Evolutionary conservation across 2,888 invertebrate genomes (phyloP).

Genomic region (Aelia acuminata): DNA sequence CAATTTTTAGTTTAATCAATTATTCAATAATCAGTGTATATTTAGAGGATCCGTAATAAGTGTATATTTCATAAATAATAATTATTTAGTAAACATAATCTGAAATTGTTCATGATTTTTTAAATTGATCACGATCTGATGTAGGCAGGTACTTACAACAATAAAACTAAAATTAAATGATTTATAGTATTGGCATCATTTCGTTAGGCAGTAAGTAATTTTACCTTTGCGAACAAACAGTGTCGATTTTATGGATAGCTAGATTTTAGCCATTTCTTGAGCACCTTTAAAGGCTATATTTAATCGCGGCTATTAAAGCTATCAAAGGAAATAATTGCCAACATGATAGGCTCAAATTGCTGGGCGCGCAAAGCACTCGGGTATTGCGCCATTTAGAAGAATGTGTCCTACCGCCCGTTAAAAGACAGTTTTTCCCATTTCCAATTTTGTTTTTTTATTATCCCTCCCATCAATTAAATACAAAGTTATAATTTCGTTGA

Average conservation of each 20-base stretch:
- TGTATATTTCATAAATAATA: too few species aligned
- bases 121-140: too few species aligned
- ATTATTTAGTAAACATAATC: too few species aligned
- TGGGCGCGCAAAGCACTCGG: neutral
- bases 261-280: neutral
- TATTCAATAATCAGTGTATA: too few species aligned
- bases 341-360: neutral
- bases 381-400: neutral
- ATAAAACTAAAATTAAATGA: neutral
- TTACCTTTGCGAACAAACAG: neutral
- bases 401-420: neutral
- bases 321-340: slow-evolving; percentile 17
- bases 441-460: neutral
- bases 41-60: too few species aligned
- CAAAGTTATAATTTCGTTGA: slow-evolving; percentile 1
- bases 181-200: neutral
- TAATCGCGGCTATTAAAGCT: slow-evolving; percentile 34
- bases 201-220: neutral
- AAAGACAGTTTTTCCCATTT: slow-evolving; percentile 22
- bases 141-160: neutral
- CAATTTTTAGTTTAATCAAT: too few species aligned
- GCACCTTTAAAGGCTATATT: neutral
- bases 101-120: too few species aligned
- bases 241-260: neutral
- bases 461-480: slow-evolving; percentile 4